Conservation (phyloP, 2,888 invertebrate species). For the Cremastinae sp. region DNA sequence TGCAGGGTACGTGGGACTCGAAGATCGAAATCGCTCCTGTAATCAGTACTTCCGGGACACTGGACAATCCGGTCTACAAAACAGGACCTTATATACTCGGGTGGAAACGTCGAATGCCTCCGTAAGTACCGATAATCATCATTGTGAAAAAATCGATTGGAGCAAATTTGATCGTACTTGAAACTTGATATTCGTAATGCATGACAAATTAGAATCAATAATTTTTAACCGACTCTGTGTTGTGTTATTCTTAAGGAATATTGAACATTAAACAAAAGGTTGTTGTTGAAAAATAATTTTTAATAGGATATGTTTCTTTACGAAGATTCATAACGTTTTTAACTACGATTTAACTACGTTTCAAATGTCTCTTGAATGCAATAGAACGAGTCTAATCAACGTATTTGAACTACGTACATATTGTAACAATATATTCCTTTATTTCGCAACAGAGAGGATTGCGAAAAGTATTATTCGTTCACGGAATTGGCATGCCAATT, state of each 20-base stretch:
- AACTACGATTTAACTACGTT: not conserved
- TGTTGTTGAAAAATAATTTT: too few relatives aligned
- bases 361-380: too few relatives aligned
- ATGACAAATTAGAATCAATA: too few relatives aligned
- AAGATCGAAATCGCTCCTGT: conserved; percentile 97
- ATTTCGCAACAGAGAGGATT: conserved; percentile 81
- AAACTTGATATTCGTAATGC: too few relatives aligned
- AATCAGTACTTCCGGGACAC: conserved; percentile 84
- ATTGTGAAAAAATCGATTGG: conserved; percentile 22
- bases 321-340: too few relatives aligned
- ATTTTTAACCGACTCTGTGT: too few relatives aligned
- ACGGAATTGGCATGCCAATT: conserved; percentile 97
- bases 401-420: too few relatives aligned
- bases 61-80: conserved; percentile 94
- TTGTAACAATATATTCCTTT: not conserved
- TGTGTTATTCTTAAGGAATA: too few relatives aligned
- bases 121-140: conserved; percentile 80
- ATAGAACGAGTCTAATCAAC: too few relatives aligned
- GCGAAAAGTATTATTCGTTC: conserved; percentile 94
- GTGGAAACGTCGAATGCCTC: conserved; percentile 92
- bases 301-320: too few relatives aligned
- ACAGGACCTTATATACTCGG: conserved; percentile 92
- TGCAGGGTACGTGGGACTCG: conserved; percentile 96
- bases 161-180: too few relatives aligned
- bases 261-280: too few relatives aligned